Base-by-base conservation (phyloP, 2,888 invertebrate species). In the Gryllus longicercus region DNA sequence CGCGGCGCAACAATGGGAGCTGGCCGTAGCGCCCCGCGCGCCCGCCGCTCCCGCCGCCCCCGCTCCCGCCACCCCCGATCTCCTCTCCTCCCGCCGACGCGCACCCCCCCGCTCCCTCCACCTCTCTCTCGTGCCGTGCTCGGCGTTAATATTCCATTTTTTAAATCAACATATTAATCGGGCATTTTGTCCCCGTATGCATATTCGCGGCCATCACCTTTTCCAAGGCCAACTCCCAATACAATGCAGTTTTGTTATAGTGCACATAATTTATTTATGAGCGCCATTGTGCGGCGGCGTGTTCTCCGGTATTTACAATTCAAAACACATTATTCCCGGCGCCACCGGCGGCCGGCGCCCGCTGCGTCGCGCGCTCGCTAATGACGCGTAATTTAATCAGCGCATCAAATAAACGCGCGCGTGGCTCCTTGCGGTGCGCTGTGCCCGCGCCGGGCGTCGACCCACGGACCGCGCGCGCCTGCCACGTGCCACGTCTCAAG, bases 251-350 rank as follows among this genome's bases (percentile, higher is more conserved):
- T 63, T 63, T 63, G 63, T 63, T 63, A 63, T 63, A 63, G 63
- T 63, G 63, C 63, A 63, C 63, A 63, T 63, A 63, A 63, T 63
- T 63, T 63, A 63, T 63, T 63, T 63, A 63, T 63, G 63, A 63
- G 63, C 63, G 63, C 63, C 63, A 63, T 63, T 63, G 63, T 63
- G 63, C 63, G 63, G 63, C 63, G 14, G 77, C 50, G 21, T 50
- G 50, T 77, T 50, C 49, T 77, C 38, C 77, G 50, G 49, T 77
- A 77, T 77, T 77, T 77, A 77, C 77, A 77, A 77, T 77, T 77
- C 77, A 77, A 77, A 77, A 50, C 50, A 50, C n/a, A n/a, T n/a
- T 50, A 77, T 77, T 50, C 14, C 38, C 50, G 63, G 63, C 63
- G 63, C 63, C 63, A 63, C n/a, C 63, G 63, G 63, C 63, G 63